Evolutionary conservation across 2,113 vertebrate species (phyloP).

Genomic region (Odontophorus gujanensis): DNA sequence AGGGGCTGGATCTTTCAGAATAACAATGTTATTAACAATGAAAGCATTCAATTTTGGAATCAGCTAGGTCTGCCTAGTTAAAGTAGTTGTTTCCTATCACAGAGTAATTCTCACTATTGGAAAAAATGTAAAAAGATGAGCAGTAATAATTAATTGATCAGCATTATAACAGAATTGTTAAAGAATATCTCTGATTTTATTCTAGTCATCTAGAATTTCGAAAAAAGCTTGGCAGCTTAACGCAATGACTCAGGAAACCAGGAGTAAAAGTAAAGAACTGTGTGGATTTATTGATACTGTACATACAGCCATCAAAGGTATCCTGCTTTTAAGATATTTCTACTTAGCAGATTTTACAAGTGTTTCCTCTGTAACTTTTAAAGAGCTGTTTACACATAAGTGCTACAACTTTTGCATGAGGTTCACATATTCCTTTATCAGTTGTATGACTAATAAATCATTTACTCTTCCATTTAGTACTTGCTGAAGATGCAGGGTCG

Average conservation of each 20-base stretch:
- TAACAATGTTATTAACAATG: not conserved
- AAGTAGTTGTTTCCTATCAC: not conserved
- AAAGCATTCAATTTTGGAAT: not conserved
- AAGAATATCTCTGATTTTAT: constrained; percentile 45
- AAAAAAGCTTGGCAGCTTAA: constrained; percentile 60
- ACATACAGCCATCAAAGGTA: constrained; percentile 83
- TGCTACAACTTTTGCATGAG: not conserved
- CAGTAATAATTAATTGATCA: not conserved
- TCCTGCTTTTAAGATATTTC: not conserved
- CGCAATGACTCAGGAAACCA: constrained; percentile 64
- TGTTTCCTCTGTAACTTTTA: not conserved
- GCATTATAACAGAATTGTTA: not conserved
- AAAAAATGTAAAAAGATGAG: not conserved
- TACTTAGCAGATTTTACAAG: not conserved
- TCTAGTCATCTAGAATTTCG: constrained; percentile 76
- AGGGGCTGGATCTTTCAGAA: not conserved
- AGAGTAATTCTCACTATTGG: not conserved
- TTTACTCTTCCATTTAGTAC: constrained; percentile 67
- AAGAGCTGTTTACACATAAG: not conserved
- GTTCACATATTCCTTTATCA: not conserved
- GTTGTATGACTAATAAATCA: not conserved
- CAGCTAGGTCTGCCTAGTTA: not conserved
- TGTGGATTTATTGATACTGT: constrained; percentile 75
- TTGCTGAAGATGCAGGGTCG: constrained; percentile 73
- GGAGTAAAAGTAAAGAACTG: constrained; percentile 76